Percentiles rank a stretch among this genome's conserved stretches.
phyloP scores from a whole-genome alignment of 2,797 vertebrate genomes.

The Limnodromus scolopaceus region DNA sequence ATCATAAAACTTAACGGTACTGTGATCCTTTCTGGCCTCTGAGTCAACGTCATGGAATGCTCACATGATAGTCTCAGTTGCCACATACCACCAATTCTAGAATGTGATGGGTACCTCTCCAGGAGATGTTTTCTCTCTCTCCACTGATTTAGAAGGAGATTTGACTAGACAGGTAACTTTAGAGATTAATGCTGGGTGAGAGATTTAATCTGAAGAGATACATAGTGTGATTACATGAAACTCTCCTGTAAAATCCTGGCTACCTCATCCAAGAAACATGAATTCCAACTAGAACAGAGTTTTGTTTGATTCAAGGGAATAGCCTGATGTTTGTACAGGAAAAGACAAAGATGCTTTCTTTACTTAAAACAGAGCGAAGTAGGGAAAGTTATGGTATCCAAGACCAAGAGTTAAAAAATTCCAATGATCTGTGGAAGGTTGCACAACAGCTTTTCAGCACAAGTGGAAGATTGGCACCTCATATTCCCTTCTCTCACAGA shows the following conservation, averaged over 20 bases:
- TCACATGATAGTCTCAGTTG: not conserved
- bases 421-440: not conserved
- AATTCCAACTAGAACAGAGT: not conserved
- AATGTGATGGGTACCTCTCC: not conserved
- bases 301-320: not conserved
- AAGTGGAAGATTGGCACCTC: not conserved
- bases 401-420: not conserved
- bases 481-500: not conserved
- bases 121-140: not conserved
- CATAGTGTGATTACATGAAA: not conserved
- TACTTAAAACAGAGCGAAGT: not conserved
- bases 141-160: not conserved
- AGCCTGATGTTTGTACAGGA: not conserved
- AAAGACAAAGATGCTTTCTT: not conserved
- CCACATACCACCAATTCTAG: not conserved
- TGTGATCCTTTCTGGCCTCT: not conserved
- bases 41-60: not conserved
- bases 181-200: not conserved
- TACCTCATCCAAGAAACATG: not conserved
- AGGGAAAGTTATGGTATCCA: not conserved
- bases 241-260: not conserved
- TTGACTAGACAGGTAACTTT: not conserved
- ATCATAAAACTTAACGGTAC: not conserved
- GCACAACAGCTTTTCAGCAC: not conserved
- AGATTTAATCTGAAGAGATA: not conserved